phyloP scores from a whole-genome alignment of 2,888 invertebrate species.

The Molanna angustata region DNA sequence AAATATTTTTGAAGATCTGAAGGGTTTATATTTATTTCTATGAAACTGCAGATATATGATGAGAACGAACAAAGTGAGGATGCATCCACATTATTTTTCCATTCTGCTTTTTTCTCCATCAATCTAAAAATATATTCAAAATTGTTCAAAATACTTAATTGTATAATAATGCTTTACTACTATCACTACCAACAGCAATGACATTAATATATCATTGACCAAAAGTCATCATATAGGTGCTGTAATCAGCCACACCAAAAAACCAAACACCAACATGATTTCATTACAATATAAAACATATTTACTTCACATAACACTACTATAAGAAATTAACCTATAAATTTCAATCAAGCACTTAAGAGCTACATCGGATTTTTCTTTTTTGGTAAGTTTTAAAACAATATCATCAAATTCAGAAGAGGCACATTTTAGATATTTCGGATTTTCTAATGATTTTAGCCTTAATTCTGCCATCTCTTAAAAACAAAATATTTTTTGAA shows the following conservation, averaged over 20 bases:
- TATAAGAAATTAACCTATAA: conserved; percentile 6
- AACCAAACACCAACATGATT: not conserved
- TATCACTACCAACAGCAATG: not conserved
- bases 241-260: too few relatives aligned
- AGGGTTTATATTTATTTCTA: conserved; percentile 10
- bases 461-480: conserved; percentile 2
- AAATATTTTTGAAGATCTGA: conserved; percentile 20
- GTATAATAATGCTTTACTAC: not conserved
- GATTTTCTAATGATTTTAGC: conserved; percentile 12
- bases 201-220: too few relatives aligned
- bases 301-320: not conserved
- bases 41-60: conserved; percentile 11
- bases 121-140: too few relatives aligned
- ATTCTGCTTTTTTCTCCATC: conserved; percentile 16
- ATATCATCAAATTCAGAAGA: conserved; percentile 12
- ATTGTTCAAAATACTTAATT: conserved; percentile 11
- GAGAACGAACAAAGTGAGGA: conserved; percentile 6
- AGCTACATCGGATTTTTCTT: conserved; percentile 11
- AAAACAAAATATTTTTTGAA: not conserved
- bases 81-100: conserved; percentile 20
- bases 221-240: too few relatives aligned
- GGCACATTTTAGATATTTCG: conserved; percentile 5
- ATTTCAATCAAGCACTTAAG: conserved; percentile 3
- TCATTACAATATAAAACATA: not conserved
- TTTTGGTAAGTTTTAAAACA: conserved; percentile 3